Percentiles rank a stretch among this genome's conserved stretches.
These are phyloP conservation scores for Boloria selene DNA, from an alignment of 2,888 invertebrate genomes.

Conservation along the genomic window DNA sequence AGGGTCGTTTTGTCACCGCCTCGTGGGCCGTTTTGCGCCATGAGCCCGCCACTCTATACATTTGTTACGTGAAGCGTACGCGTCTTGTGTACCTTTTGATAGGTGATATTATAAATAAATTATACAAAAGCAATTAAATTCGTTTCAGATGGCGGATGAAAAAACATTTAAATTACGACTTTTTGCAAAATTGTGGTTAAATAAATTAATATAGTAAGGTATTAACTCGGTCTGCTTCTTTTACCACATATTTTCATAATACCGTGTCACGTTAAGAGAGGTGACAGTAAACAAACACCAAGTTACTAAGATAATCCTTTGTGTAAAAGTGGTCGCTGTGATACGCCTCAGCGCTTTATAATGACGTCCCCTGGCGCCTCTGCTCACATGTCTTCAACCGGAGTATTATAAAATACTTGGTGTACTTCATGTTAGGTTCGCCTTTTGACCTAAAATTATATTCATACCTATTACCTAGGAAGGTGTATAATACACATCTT, in stretches of 20 bases:
- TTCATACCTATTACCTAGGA: not conserved
- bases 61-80: conserved; percentile 29
- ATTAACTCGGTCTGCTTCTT: not conserved
- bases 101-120: not conserved
- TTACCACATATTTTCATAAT: conserved; percentile 12
- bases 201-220: too few relatives aligned
- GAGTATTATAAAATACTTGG: conserved; percentile 14
- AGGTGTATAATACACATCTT: too few relatives aligned
- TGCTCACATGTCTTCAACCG: conserved; percentile 42
- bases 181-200: too few relatives aligned
- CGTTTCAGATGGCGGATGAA: too few relatives aligned
- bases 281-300: conserved; percentile 21
- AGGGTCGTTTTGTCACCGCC: conserved; percentile 45
- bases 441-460: conserved; percentile 12
- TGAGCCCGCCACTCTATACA: conserved; percentile 31
- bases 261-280: conserved; percentile 8
- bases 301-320: conserved; percentile 29
- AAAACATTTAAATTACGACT: too few relatives aligned
- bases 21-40: conserved; percentile 35
- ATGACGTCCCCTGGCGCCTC: conserved; percentile 65
- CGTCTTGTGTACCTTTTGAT: conserved; percentile 18
- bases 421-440: conserved; percentile 14
- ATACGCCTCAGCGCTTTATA: conserved; percentile 60
- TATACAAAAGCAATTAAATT: too few relatives aligned
- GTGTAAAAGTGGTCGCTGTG: conserved; percentile 44